Base-by-base conservation (phyloP, 2,888 invertebrate genomes). In the Hirudinaria manillensis region DNA sequence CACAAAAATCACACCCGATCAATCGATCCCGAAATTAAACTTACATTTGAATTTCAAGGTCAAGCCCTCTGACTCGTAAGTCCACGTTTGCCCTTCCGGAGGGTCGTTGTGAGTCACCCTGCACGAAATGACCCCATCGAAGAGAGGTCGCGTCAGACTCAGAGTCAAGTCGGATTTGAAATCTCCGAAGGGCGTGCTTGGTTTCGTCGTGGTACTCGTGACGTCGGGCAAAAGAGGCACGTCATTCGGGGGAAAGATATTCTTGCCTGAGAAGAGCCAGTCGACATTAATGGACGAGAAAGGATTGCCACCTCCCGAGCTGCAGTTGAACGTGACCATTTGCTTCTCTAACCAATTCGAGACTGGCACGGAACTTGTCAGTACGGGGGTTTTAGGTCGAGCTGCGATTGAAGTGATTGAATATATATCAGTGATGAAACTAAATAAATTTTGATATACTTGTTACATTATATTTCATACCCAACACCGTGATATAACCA, bases 241-340 rank as follows among this genome's bases (percentile, higher is more conserved):
- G 10, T 16, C 45, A 10, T 45, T 16, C 10, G 45, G 6, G 45
- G 45, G 45, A 45, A 45, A 45, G 3, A 45, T 45, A 10, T 16
- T 6, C 45, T 45, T 45, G 7, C 10, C 24, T 3, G 61, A 61
- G 29, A 10, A 61, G 21, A 61, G 10, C 61, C 61, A 61, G 10
- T 61, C 29, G 21, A 61, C 29, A 1, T 2, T 6, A 61, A 61
- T 29, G 24, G 61, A 61, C 13, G 24, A 27, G 19, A 7, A 61
- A 19, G 61, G 61, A 29, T 61, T 61, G 61, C 24, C 61, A 16
- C 10, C 29, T 10, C 61, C 29, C 10, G 61, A 61, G 13, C 3
- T 61, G 61, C 61, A 61, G 29, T 16, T 61, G 29, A 61, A 61
- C 19, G 6, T 61, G 61, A 61, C 61, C 61, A 10, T 61, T 61